A percentile compares a stretch with the other conserved stretches of the same genome.
phyloP scores from a whole-genome alignment of 2,888 invertebrate genomes.

The Drosophila nr. medialis region DNA sequence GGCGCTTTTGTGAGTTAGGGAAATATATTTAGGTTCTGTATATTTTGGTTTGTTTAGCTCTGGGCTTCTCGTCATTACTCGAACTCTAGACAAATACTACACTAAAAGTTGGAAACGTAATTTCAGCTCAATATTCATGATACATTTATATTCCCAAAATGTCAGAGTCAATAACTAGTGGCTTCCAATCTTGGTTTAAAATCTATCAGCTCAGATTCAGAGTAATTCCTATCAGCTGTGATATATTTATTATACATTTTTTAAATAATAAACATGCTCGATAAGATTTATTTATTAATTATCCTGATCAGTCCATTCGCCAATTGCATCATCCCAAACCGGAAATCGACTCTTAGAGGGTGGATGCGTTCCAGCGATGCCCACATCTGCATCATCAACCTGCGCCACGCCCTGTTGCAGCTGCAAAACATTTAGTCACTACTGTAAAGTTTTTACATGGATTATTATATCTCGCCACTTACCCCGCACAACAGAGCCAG shows the following conservation, averaged over 20 bases:
- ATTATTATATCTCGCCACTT: slow-evolving; percentile 1
- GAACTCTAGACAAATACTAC: no score
- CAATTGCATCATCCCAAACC: slow-evolving; percentile 71
- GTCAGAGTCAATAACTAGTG: neutral
- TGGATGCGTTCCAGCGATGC: slow-evolving; percentile 33
- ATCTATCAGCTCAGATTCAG: neutral
- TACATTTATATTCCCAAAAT: neutral
- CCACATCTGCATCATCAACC: slow-evolving; percentile 23
- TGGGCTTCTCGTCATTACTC: neutral
- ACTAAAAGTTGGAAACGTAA: neutral
- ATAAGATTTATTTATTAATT: slow-evolving; percentile 12
- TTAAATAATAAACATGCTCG: neutral
- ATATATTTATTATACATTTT: neutral
- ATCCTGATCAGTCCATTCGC: slow-evolving; percentile 52
- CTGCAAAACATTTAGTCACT: slow-evolving; percentile 35
- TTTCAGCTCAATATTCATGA: neutral
- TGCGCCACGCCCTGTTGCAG: slow-evolving; percentile 46
- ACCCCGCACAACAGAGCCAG: slow-evolving; percentile 44
- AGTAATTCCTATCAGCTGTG: neutral
- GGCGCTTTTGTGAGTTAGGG: neutral
- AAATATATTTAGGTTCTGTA: neutral
- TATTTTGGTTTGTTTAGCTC: neutral
- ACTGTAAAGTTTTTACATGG: neutral
- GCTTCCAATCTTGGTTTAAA: no score
- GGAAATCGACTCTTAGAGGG: slow-evolving; percentile 59